Evolutionary conservation across 2,888 invertebrate genomes (phyloP), one percentile per base, ranked within the genome.

Genomic region (Criorhina ranunculi): DNA sequence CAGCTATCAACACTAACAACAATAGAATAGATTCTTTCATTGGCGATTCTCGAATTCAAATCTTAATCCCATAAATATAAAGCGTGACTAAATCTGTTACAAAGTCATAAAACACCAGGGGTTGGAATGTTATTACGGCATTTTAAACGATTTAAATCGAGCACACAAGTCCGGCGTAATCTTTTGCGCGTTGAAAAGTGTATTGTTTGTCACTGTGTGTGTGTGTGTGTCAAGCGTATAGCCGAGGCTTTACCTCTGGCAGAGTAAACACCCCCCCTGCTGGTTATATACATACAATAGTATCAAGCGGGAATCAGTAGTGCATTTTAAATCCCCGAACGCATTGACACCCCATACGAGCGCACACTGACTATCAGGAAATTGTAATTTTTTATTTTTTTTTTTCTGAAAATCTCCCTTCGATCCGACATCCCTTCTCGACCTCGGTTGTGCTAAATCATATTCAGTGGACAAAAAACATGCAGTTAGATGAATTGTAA

Each of bases 111-210:
- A 87, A 86, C 87, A 87, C 86, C 86, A 62, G 86, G 87, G 87
- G 87, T 77, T 86, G 87, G 72, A 86, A 80, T 86, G 82, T 86
- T 87, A 87, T 87, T 86, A 86, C 60, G 76, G 77, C 81, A 66
- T 87, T 87, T 87, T 86, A 87, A 87, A 83, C 87, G 87, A 86
- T 87, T 87, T 87, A 86, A 87, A 87, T 86, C 85, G 82, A 86
- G 62, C 60, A 87, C 87, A 81, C 86, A 87, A 86, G 87, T 87
- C 87, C 87, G 62, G 86, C 76, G 76, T 87, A 87, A 87, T 87
- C 87, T 86, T 85, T 44, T 67, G 70, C 82, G 62, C 82, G 62
- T 73, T 64, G 67, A 40, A 24, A 24, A 69, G 72, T 80, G 80
- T 66, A 85, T 73, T 67, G 73, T 78, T 40, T 53, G 55, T 67